These are phyloP conservation scores for Drosophila murphyi DNA, from an alignment of 1,140 invertebrate genomes.

Conservation along the genomic window DNA sequence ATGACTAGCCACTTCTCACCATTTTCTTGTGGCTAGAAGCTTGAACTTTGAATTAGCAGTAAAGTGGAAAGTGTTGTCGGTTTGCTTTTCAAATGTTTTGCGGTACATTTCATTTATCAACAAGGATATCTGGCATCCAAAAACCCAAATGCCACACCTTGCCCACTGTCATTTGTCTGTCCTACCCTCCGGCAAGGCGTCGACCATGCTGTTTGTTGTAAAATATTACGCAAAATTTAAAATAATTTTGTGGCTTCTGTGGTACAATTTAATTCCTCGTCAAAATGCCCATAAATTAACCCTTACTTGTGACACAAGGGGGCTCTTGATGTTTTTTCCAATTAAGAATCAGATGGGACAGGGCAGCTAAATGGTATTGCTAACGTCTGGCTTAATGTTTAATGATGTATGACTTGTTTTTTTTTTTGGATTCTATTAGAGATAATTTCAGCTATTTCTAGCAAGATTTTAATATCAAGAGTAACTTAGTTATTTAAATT, in stretches of 20 bases:
- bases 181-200: background rate
- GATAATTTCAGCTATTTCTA: too few species aligned
- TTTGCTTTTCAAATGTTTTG: conserved; percentile 82
- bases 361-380: background rate
- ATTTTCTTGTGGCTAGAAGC: conserved; percentile 73
- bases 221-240: conserved; percentile 31
- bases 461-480: too few species aligned
- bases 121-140: conserved; percentile 65
- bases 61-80: conserved; percentile 83
- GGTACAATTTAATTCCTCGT: background rate
- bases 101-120: conserved; percentile 81
- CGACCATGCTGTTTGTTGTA: background rate
- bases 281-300: background rate
- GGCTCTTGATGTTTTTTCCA: background rate
- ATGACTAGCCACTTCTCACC: conserved; percentile 20
- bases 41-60: conserved; percentile 82
- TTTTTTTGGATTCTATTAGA: too few species aligned
- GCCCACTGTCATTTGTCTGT: conserved; percentile 62
- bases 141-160: conserved; percentile 46
- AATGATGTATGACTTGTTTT: too few species aligned
- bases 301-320: background rate
- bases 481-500: too few species aligned
- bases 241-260: conserved; percentile 10
- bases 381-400: too few species aligned
- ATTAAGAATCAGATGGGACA: background rate